phyloP scores from a whole-genome alignment of 2,113 vertebrate species.

The Mastomys coucha region DNA sequence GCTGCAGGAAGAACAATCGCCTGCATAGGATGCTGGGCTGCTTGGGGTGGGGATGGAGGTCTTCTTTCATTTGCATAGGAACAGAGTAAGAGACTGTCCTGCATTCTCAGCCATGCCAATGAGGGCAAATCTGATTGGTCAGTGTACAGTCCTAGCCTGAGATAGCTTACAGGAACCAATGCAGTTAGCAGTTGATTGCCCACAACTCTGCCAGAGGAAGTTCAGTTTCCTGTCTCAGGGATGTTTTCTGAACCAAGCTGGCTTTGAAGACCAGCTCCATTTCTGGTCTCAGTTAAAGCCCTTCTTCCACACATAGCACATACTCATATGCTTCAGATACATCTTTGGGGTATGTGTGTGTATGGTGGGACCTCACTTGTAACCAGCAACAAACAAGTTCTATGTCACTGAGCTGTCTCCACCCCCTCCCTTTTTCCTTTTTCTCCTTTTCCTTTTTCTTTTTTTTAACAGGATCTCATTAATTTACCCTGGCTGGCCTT shows the following conservation, averaged over 20 bases:
- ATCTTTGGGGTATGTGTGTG: not conserved
- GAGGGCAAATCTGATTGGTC: not conserved
- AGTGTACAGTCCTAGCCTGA: not conserved
- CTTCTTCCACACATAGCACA: not conserved
- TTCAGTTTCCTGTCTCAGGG: not conserved
- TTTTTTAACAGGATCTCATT: not conserved
- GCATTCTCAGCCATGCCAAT: not conserved
- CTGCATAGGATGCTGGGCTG: not conserved
- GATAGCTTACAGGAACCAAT: not conserved
- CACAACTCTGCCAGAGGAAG: not conserved
- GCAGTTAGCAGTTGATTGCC: not conserved
- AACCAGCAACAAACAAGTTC: not conserved
- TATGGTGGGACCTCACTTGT: not conserved
- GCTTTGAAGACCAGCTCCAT: not conserved
- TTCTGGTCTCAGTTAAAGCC: not conserved
- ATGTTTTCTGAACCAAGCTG: not conserved
- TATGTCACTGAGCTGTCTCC: not conserved
- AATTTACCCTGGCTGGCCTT: not conserved
- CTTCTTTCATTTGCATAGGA: not conserved
- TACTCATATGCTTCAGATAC: not conserved
- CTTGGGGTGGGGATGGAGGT: not conserved
- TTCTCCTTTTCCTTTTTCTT: accelerated
- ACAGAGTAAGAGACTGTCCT: not conserved
- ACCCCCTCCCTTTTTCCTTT: not conserved
- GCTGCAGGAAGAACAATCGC: not conserved